Base-by-base conservation (phyloP, 2,888 invertebrate genomes). In the Lissocephala sabroskyi region DNA sequence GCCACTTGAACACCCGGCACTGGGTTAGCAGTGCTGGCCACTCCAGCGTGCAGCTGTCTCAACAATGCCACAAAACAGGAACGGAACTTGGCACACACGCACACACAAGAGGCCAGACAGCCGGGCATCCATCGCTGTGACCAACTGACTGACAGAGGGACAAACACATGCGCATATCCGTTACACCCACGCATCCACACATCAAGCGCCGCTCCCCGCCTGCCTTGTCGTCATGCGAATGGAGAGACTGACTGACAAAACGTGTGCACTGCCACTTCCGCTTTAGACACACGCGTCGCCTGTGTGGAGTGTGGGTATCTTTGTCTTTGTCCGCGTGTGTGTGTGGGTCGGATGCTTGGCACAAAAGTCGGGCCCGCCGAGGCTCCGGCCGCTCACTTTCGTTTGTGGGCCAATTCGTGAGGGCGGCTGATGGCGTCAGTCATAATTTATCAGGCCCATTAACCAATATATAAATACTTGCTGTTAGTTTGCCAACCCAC, bases 191-290 rank as follows among this genome's bases (percentile, higher is more conserved):
- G 18, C 41, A 42, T 40, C 11, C 43, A 16, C 19, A 39, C 30
- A 43, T 17, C 23, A 40, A 13, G 28, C 40, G 13, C 18, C n/a
- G n/a, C n/a, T n/a, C n/a, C n/a, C n/a, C n/a, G n/a, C n/a, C n/a
- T n/a, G n/a, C n/a, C n/a, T n/a, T n/a, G n/a, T n/a, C n/a, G n/a
- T 66, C 67, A 70, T 63, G 66, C 50, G 16, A 59, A 56, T 59
- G 50, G 51, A 62, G 59, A 53, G 56, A 43, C 40, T 40, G 26
- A 41, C 23, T 39, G 40, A 44, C 39, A 52, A 35, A 64, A 61
- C 63, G 71, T 56, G 51, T 19, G 13, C 29, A 39, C 53, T 71
- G 55, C 45, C 55, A 61, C 48, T 50, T 55, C 44, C 59, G 52
- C 47, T 47, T 45, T 45, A 52, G 56, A 50, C 61, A 62, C 61